Percentiles rank a stretch among this genome's conserved stretches.
Evolutionary conservation across 2,888 invertebrate genomes (phyloP).

Genomic region (Sisyra terminalis): DNA sequence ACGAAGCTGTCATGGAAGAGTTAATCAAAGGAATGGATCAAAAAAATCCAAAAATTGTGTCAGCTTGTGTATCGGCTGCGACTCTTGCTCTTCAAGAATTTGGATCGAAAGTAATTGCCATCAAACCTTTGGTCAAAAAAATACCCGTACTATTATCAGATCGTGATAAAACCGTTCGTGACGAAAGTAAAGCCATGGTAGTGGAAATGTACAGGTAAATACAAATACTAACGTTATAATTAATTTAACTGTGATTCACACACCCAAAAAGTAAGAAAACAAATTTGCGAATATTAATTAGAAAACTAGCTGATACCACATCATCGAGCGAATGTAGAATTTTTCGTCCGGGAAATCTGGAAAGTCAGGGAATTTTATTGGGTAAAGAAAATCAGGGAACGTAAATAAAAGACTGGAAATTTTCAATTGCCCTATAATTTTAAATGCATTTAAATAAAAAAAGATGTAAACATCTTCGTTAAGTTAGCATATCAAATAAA

Average conservation of each 20-base stretch:
- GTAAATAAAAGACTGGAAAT: no score
- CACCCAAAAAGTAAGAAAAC: neutral
- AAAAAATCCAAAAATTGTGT: slow-evolving; percentile 90
- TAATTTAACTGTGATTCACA: neutral
- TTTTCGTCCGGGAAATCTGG: no score
- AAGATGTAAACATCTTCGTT: no score
- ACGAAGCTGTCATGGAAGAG: slow-evolving; percentile 78
- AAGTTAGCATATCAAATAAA: no score
- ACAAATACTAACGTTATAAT: no score
- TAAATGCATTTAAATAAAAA: no score
- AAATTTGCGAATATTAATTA: neutral
- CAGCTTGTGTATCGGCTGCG: slow-evolving; percentile 62
- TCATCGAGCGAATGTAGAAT: no score
- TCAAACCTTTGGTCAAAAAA: slow-evolving; percentile 82
- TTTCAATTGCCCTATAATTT: no score
- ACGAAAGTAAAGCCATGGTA: slow-evolving; percentile 82
- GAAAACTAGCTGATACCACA: no score
- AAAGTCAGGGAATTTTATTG: no score
- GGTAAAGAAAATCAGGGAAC: no score
- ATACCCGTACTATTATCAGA: slow-evolving; percentile 72
- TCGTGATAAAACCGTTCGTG: slow-evolving; percentile 79
- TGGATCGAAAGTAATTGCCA: slow-evolving; percentile 76
- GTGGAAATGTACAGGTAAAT: slow-evolving; percentile 73
- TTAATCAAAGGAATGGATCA: slow-evolving; percentile 85
- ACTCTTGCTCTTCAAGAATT: slow-evolving; percentile 73